A percentile compares a stretch with the other conserved stretches of the same genome.
These are phyloP conservation scores for Oryzias sinensis DNA, from an alignment of 2,797 vertebrate genomes.

Conservation along the genomic window DNA sequence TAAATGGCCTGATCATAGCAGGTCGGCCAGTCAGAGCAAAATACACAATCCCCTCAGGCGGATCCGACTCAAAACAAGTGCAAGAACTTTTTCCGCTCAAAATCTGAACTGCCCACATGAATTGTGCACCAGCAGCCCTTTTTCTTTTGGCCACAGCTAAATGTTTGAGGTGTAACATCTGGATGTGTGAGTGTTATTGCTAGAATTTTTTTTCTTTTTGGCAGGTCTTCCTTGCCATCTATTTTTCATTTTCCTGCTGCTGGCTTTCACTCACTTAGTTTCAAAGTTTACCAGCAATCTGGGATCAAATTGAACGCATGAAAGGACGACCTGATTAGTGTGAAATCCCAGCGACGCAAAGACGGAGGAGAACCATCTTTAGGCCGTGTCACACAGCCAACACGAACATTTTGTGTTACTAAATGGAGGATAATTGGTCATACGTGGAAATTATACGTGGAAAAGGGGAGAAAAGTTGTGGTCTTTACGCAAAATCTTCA, in stretches of 20 bases:
- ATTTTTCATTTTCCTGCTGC: constrained; percentile 36
- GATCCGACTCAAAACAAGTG: neutral
- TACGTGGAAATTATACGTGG: no score
- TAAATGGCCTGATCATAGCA: neutral
- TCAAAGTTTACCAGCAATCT: constrained; percentile 27
- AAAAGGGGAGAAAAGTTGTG: no score
- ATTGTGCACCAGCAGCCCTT: no score
- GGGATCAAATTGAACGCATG: neutral
- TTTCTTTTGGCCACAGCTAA: neutral
- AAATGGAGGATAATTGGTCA: no score
- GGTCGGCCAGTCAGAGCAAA: neutral
- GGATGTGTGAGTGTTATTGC: constrained; percentile 42
- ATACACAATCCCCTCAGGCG: neutral
- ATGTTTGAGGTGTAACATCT: constrained; percentile 49
- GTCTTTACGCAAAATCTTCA: no score
- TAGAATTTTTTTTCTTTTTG: constrained; percentile 33
- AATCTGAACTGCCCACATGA: neutral
- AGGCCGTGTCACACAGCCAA: no score
- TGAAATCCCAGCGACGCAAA: constrained; percentile 23
- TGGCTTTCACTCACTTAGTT: constrained; percentile 16
- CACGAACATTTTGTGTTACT: no score
- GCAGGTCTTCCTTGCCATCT: constrained; percentile 25
- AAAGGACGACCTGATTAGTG: constrained; percentile 8
- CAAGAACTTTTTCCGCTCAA: neutral
- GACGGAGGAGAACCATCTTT: constrained; percentile 12